Percentiles rank a stretch among this genome's conserved stretches.
Conservation (phyloP, 2,797 vertebrate species). For the Arctocebus calabarensis region DNA sequence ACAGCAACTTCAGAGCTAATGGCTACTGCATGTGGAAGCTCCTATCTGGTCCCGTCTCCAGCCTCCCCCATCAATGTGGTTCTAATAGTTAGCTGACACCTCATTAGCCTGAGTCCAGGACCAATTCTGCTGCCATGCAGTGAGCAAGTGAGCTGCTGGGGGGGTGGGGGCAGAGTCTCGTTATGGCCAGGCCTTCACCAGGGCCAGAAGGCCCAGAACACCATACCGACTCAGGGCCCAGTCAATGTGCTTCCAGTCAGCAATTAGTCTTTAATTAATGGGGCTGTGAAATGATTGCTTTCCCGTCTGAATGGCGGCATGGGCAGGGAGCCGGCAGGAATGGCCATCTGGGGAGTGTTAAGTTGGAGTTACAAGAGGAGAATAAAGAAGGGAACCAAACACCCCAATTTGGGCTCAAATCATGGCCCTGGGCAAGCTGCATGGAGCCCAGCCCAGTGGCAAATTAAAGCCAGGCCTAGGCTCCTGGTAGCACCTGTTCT, state of each 20-base stretch:
- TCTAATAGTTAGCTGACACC: conserved; percentile 88
- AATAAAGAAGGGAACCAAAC: conserved; percentile 80
- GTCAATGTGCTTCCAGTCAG: conserved; percentile 87
- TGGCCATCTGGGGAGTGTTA: conserved; percentile 83
- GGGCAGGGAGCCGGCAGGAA: conserved; percentile 80
- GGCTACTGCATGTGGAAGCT: conserved; percentile 84
- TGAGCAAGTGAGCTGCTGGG: conserved; percentile 62
- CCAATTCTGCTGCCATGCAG: conserved; percentile 70
- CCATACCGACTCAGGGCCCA: conserved; percentile 77
- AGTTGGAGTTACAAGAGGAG: conserved; percentile 79
- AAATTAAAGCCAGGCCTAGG: conserved; percentile 74
- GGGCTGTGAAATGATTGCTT: conserved; percentile 84
- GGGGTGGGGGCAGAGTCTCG: conserved; percentile 63
- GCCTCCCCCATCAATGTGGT: conserved; percentile 87
- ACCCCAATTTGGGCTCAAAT: conserved; percentile 73
- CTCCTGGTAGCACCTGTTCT: conserved; percentile 71
- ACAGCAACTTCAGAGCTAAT: conserved; percentile 86
- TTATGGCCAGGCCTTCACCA: conserved; percentile 72
- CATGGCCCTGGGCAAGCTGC: conserved; percentile 71
- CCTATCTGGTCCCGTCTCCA: conserved; percentile 84
- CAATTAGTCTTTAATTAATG: conserved; percentile 88
- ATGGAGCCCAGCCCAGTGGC: conserved; percentile 70
- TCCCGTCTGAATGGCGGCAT: conserved; percentile 78
- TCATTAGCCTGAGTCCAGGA: conserved; percentile 87
- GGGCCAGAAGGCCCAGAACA: conserved; percentile 68